A percentile compares a stretch with the other conserved stretches of the same genome.
These are phyloP conservation scores for Perccottus glenii DNA, from an alignment of 2,113 vertebrate species.

Conservation along the genomic window DNA sequence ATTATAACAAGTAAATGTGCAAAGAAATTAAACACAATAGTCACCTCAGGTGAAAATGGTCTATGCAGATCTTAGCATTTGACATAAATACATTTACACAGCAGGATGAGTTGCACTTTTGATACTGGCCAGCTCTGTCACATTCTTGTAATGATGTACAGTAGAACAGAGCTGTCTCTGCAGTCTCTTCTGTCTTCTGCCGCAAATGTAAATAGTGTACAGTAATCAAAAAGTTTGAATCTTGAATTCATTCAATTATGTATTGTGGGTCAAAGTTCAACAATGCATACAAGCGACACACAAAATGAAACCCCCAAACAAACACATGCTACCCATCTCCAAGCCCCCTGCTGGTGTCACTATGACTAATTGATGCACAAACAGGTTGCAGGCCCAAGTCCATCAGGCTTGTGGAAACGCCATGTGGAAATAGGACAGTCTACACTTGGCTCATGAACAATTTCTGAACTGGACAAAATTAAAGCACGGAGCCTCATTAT, in stretches of 20 bases:
- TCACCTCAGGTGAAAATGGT: not conserved
- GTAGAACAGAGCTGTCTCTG: not conserved
- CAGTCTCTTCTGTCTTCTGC: not conserved
- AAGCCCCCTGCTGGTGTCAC: slow-evolving; percentile 13
- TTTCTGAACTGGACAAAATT: not conserved
- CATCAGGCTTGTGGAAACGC: slow-evolving; percentile 23
- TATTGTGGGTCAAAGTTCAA: slow-evolving; percentile 31
- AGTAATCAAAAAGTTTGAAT: too few species aligned
- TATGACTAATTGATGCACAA: slow-evolving; percentile 63
- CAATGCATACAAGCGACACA: slow-evolving; percentile 25
- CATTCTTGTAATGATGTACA: too few species aligned
- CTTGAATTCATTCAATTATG: slow-evolving; percentile 1
- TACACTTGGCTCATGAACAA: slow-evolving; percentile 9
- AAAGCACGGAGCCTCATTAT: not conserved
- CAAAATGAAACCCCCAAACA: slow-evolving; percentile 13
- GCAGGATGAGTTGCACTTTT: too few species aligned
- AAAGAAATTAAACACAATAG: too few species aligned
- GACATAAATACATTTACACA: too few species aligned
- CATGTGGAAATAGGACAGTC: slow-evolving; percentile 25
- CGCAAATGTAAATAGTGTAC: not conserved
- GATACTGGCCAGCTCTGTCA: too few species aligned
- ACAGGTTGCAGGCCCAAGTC: slow-evolving; percentile 46
- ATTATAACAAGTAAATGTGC: not conserved
- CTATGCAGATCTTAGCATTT: not conserved
- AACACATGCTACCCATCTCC: slow-evolving; percentile 19